Conservation (phyloP, 2,797 vertebrate species). For the Nyctibius grandis region DNA sequence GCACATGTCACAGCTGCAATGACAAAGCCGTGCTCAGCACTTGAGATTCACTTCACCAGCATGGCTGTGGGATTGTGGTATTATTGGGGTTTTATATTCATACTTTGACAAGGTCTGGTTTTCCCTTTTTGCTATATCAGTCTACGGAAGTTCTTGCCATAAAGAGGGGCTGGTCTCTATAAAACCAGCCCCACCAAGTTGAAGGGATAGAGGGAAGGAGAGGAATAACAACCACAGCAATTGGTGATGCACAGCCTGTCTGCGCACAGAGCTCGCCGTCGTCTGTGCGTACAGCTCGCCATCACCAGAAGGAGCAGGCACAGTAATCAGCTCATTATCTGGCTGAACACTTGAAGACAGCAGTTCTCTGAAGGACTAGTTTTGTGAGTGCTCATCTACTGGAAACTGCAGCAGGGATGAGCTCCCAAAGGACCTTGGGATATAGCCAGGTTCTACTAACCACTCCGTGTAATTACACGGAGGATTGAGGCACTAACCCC, state of each 20-base stretch:
- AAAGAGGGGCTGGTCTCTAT: neutral
- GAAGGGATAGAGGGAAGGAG: neutral
- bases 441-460: neutral
- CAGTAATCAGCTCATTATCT: neutral
- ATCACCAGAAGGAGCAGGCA: neutral
- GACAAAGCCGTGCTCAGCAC: neutral
- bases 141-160: neutral
- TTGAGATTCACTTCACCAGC: neutral
- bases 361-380: constrained; percentile 1
- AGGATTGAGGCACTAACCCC: neutral
- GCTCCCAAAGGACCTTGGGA: neutral
- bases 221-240: neutral
- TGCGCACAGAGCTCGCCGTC: no score
- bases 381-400: neutral
- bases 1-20: neutral
- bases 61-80: neutral
- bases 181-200: neutral
- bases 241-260: neutral
- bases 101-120: neutral
- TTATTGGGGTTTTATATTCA: neutral
- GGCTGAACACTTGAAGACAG: neutral
- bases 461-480: constrained; percentile 7
- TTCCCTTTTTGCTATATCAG: neutral
- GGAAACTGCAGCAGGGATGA: neutral
- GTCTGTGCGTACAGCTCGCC: neutral